phyloP scores from a whole-genome alignment of 1,140 invertebrate genomes.

The Coboldia fuscipes region DNA sequence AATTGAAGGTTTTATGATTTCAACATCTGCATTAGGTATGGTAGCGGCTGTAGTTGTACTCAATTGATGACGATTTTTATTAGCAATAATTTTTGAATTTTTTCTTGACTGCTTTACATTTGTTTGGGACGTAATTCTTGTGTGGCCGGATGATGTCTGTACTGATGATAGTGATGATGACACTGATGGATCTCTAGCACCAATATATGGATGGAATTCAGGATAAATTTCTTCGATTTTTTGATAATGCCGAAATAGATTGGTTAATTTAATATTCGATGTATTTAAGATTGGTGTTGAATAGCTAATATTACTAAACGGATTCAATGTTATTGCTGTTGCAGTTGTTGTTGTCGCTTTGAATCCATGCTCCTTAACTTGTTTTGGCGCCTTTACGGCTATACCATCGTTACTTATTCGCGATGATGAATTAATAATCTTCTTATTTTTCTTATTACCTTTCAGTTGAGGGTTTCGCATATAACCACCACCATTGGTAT shows the following conservation, averaged over 20 bases:
- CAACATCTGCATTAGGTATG: too few species aligned
- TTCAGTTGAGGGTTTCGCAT: too few species aligned
- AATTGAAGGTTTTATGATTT: too few species aligned
- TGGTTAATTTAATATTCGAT: constrained; percentile 28
- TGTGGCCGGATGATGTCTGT: not conserved
- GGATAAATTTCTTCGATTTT: constrained; percentile 56
- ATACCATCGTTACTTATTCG: constrained; percentile 5
- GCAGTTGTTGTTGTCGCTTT: not conserved
- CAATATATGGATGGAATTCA: constrained; percentile 30
- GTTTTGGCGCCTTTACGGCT: constrained; percentile 30
- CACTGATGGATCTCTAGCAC: constrained; percentile 3
- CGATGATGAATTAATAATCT: constrained; percentile 11
- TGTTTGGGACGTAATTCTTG: not conserved
- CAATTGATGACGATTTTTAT: too few species aligned
- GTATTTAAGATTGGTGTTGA: constrained; percentile 6
- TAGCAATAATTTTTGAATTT: too few species aligned
- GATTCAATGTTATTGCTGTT: not conserved
- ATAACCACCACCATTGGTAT: too few species aligned
- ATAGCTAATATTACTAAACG: constrained; percentile 5
- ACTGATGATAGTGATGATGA: not conserved
- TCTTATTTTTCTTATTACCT: too few species aligned
- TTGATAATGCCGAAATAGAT: constrained; percentile 44
- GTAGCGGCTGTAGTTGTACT: too few species aligned
- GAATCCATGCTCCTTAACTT: constrained; percentile 24
- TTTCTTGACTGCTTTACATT: not conserved